Conservation (phyloP, 2,888 invertebrate genomes). For the Abscondita cerata region DNA sequence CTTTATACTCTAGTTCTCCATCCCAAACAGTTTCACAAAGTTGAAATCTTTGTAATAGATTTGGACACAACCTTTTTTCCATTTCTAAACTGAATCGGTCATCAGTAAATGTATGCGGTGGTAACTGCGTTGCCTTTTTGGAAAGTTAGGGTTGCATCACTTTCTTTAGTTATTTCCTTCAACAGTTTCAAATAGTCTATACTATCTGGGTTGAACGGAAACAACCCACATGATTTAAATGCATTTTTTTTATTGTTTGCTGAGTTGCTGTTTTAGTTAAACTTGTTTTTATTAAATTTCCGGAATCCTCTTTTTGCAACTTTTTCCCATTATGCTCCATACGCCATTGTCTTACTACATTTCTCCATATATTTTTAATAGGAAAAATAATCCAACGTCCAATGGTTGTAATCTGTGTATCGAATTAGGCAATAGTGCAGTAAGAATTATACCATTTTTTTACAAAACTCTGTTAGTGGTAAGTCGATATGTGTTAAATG, state of each 20-base stretch:
- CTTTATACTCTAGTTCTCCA: no score
- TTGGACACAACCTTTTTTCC: no score
- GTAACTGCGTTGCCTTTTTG: neutral
- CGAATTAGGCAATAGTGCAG: neutral
- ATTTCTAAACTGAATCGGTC: no score
- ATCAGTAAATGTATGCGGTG: neutral
- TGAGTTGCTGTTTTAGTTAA: neutral
- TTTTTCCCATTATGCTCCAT: neutral
- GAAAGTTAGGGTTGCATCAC: no score
- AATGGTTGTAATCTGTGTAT: neutral
- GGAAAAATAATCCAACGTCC: neutral
- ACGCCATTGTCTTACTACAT: neutral
- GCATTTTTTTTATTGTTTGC: neutral
- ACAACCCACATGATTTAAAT: neutral
- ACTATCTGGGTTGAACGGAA: neutral
- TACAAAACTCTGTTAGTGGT: conserved; percentile 53
- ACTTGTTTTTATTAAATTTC: neutral
- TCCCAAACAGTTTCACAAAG: no score
- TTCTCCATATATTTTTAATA: neutral
- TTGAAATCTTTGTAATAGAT: no score
- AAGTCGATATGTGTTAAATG: conserved; percentile 53
- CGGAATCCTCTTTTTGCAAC: neutral
- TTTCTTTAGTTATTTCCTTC: neutral
- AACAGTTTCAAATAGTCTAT: neutral
- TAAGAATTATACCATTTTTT: conserved; percentile 38